Base-by-base conservation (phyloP, 2,888 invertebrate genomes). In the Himalopsyche japonica region DNA sequence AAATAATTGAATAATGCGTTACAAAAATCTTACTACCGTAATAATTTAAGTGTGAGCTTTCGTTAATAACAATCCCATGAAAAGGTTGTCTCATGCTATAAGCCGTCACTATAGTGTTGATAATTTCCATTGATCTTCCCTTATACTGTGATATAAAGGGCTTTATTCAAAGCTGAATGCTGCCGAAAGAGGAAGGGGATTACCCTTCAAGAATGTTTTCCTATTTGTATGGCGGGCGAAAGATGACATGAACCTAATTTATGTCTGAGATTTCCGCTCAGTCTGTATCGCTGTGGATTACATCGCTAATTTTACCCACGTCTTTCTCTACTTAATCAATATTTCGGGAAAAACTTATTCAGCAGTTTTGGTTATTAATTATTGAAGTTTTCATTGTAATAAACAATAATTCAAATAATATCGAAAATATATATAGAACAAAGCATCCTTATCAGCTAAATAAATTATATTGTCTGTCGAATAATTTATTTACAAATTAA, bases 221-320 rank as follows among this genome's bases (percentile, higher is more conserved):
- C 57, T 24, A 57, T 57, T 57, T 57, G 57, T 57, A 57, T 57
- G 20, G 20, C 57, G 57, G 57, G 43, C 32, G 30, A 47, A 76
- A 34, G 8, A 76, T 32, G 76, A 43, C 47, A 30, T 82, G 81
- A 82, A 49, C 81, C 47, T 82, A 48, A 82, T 82, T 82, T 82
- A 82, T 82, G 77, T 47, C 76, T 30, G 32, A 82, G 81, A 48
- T 82, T 77, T 76, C 77, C 81, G 48, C 32, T 30, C 32, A 82
- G 3, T 34, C 24, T 30, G 76, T 43, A 82, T 82, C 81, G 81
- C 47, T 48, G 48, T 47, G 47, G 81, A 82, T 82, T 82, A 82
- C 81, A 77, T 47, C 77, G 76, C 70, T 82, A 70, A 77, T 82
- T 81, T 77, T 57, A 7, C 20, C 57, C 57, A 57, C 57, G 57